A percentile compares a stretch with the other conserved stretches of the same genome.
Evolutionary conservation across 2,113 vertebrate genomes (phyloP).

Genomic region (Indicator maculatus): DNA sequence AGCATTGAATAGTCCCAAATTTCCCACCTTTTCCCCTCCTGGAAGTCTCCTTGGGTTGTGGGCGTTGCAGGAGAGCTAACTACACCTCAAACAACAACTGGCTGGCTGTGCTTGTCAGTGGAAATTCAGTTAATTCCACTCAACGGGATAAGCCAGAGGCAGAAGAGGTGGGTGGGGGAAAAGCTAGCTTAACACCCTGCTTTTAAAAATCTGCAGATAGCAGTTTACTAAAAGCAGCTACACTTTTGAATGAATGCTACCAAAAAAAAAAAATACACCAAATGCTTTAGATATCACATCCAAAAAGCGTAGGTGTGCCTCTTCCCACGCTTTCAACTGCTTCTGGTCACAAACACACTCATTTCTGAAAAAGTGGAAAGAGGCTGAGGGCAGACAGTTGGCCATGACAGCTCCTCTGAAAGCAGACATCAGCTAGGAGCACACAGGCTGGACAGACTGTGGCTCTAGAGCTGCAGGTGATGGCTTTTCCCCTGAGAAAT

Average conservation of each 20-base stretch:
- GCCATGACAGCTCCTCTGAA: neutral
- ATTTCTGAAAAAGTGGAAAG: neutral
- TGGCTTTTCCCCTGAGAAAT: neutral
- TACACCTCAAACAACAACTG: neutral
- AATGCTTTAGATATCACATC: neutral
- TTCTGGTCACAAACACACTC: neutral
- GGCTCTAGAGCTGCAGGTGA: fast-evolving
- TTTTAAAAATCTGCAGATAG: neutral
- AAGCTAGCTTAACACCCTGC: slow-evolving; percentile 20
- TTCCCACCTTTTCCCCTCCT: neutral
- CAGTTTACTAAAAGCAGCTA: neutral
- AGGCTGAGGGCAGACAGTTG: neutral
- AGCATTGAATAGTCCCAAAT: neutral
- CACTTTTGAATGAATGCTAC: slow-evolving; percentile 16
- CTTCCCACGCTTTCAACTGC: neutral
- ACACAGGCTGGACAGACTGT: fast-evolving
- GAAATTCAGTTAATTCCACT: slow-evolving; percentile 73
- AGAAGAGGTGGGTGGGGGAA: neutral
- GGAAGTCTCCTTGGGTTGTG: neutral
- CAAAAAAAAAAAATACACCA: neutral
- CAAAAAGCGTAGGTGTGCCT: neutral
- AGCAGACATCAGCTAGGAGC: neutral
- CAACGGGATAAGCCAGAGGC: slow-evolving; percentile 65
- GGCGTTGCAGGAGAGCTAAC: neutral
- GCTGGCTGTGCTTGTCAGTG: slow-evolving; percentile 40